Percentiles rank a stretch among this genome's conserved stretches.
Evolutionary conservation across 2,113 vertebrate genomes (phyloP).

Genomic region (Lanius ludovicianus): DNA sequence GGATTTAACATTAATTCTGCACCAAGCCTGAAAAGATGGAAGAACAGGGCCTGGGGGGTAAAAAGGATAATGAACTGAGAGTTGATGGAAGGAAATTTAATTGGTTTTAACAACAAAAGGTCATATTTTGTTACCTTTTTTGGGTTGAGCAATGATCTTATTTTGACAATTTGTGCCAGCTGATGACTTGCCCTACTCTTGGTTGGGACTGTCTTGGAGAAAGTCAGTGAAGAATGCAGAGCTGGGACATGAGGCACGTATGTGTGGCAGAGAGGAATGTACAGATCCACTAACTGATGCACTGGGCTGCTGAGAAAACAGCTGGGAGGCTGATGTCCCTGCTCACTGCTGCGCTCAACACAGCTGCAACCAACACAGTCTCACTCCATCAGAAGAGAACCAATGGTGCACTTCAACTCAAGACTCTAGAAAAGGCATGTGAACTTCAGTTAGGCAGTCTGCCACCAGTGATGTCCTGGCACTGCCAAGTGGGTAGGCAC

Average conservation of each 20-base stretch:
- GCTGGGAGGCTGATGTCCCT: neutral
- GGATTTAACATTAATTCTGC: slow-evolving; percentile 47
- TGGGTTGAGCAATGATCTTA: neutral
- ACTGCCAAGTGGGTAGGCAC: neutral
- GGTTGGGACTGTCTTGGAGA: neutral
- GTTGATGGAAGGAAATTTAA: slow-evolving; percentile 50
- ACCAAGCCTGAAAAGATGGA: slow-evolving; percentile 23
- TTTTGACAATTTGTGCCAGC: slow-evolving; percentile 1
- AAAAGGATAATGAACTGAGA: slow-evolving; percentile 47
- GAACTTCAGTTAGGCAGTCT: neutral
- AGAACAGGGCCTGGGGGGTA: slow-evolving; percentile 24
- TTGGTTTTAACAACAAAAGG: slow-evolving; percentile 45
- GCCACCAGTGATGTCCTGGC: neutral
- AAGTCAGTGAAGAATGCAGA: neutral
- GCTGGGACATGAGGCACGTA: neutral
- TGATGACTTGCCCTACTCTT: neutral
- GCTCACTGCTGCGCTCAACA: neutral
- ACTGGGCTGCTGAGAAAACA: neutral
- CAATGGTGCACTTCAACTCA: neutral
- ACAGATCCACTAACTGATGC: neutral
- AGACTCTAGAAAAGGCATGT: neutral
- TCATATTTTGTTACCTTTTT: slow-evolving; percentile 50
- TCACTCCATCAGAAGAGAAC: neutral
- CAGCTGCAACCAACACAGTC: neutral
- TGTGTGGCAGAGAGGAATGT: rapidly evolving